Conservation (phyloP, 2,797 vertebrate species). For the Typhlichthys subterraneus region DNA sequence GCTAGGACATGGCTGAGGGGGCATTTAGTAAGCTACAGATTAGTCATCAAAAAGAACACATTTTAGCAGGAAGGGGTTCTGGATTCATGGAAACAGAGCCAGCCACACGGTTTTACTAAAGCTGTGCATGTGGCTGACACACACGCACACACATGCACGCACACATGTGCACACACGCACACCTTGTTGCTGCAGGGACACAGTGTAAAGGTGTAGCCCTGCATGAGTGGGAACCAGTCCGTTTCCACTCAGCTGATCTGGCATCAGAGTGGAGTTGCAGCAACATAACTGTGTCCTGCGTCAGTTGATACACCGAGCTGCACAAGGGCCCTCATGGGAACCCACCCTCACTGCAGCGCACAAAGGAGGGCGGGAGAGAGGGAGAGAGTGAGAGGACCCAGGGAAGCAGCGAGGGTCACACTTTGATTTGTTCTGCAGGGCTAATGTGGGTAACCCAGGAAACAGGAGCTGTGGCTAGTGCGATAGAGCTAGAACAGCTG, state of each 20-base stretch:
- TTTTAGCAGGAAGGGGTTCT: constrained; percentile 55
- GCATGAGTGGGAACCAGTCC: constrained; percentile 28
- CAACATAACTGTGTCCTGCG: constrained; percentile 54
- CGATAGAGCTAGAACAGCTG: constrained; percentile 16
- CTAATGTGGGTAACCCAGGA: neutral
- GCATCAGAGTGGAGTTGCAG: constrained; percentile 1
- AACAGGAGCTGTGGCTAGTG: constrained; percentile 14
- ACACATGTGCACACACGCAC: neutral
- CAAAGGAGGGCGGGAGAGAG: constrained; percentile 39
- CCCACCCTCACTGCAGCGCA: constrained; percentile 55
- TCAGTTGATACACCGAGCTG: constrained; percentile 63
- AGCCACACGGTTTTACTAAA: constrained; percentile 70
- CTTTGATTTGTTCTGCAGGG: constrained; percentile 7
- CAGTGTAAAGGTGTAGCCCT: no score
- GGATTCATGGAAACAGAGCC: constrained; percentile 56
- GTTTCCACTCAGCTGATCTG: constrained; percentile 36
- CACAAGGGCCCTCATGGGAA: constrained; percentile 57
- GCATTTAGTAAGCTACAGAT: constrained; percentile 62
- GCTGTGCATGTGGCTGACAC: constrained; percentile 28
- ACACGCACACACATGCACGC: neutral
- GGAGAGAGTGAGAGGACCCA: constrained; percentile 24
- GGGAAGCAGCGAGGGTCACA: no score
- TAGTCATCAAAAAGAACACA: constrained; percentile 63
- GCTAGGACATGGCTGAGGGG: constrained; percentile 46
- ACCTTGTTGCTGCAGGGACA: neutral